A percentile compares a stretch with the other conserved stretches of the same genome.
phyloP scores from a whole-genome alignment of 2,113 vertebrate species.

The Phyllostomus hastatus region DNA sequence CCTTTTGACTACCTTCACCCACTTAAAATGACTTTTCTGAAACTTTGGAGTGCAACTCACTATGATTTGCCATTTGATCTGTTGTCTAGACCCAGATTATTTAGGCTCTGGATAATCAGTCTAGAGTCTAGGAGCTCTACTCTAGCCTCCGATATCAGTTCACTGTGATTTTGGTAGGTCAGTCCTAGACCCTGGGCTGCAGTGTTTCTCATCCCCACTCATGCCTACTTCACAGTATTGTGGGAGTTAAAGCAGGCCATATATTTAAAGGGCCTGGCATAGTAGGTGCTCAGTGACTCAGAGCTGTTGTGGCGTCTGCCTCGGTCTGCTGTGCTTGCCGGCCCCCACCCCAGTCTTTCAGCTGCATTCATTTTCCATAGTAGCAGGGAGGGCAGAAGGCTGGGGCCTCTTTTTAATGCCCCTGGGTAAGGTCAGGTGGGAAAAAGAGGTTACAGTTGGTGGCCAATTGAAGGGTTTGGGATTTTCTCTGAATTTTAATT shows the following conservation, averaged over 20 bases:
- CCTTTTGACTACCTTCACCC: not conserved
- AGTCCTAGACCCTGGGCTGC: not conserved
- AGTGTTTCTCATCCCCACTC: not conserved
- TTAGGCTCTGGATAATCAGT: not conserved
- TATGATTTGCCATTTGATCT: not conserved
- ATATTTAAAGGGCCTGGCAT: not conserved
- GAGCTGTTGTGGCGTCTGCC: not conserved
- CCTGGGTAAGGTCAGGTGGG: not conserved
- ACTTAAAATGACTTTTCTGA: not conserved
- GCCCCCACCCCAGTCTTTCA: rapidly evolving
- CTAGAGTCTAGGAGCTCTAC: not conserved
- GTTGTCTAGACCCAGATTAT: not conserved
- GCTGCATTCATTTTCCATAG: not conserved
- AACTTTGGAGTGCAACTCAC: not conserved
- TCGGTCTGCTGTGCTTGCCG: not conserved
- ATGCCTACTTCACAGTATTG: not conserved
- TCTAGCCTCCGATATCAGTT: not conserved
- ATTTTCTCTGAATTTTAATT: constrained; percentile 1
- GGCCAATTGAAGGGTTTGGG: not conserved
- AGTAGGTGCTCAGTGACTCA: not conserved
- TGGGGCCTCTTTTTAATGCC: not conserved
- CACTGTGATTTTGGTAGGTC: not conserved
- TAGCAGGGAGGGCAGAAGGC: not conserved
- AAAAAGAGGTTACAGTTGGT: not conserved
- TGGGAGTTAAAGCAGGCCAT: not conserved